A percentile compares a stretch with the other conserved stretches of the same genome.
phyloP scores from a whole-genome alignment of 2,797 vertebrate species.

The Urosaurus nigricauda region DNA sequence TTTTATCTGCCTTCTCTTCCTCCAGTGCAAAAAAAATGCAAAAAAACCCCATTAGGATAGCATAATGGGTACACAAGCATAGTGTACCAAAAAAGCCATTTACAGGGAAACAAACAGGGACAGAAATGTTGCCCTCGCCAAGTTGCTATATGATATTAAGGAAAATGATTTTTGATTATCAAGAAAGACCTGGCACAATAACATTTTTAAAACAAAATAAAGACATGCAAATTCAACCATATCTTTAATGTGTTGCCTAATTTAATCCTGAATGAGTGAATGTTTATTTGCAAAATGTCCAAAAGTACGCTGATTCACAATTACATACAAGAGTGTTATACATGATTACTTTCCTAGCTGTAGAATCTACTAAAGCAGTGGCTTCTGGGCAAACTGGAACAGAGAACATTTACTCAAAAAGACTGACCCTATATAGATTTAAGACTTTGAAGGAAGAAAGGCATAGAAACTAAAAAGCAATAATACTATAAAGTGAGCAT shows the following conservation, averaged over 20 bases:
- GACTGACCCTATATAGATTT: conserved; percentile 23
- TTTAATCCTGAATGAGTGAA: background rate
- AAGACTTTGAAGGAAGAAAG: background rate
- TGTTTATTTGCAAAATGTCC: background rate
- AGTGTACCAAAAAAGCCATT: no score
- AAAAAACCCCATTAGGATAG: no score
- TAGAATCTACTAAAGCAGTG: conserved; percentile 13
- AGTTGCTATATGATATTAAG: background rate
- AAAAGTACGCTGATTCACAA: background rate
- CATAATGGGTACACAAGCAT: no score
- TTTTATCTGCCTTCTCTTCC: no score
- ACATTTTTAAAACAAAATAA: background rate
- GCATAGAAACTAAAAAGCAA: conserved; percentile 17
- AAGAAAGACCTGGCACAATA: background rate
- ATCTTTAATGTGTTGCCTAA: background rate
- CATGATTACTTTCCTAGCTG: conserved; percentile 2
- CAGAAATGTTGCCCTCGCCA: background rate
- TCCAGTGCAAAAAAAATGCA: no score
- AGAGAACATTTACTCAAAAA: conserved; percentile 2
- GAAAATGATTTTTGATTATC: no score
- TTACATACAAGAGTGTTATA: background rate
- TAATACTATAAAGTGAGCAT: conserved; percentile 25
- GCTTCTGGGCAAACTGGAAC: conserved; percentile 12
- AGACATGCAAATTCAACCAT: background rate
- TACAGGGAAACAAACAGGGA: background rate